Conservation (phyloP, 2,797 vertebrate genomes). For the Megalops cyprinoides region DNA sequence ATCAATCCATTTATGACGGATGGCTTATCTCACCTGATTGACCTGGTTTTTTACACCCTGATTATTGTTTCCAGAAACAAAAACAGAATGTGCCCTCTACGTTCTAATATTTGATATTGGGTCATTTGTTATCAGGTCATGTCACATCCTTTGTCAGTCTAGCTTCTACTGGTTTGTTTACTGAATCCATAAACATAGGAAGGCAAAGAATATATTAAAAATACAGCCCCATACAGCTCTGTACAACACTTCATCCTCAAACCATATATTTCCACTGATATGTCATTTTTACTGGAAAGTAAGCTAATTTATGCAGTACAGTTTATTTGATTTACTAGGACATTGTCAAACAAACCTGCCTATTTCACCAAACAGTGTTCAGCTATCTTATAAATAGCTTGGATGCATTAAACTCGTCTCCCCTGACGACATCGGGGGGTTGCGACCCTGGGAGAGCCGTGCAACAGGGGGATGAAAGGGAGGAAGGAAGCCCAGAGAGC, state of each 20-base stretch:
- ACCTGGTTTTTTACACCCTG: background rate
- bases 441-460: background rate
- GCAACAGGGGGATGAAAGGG: background rate
- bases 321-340: background rate
- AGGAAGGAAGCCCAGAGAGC: background rate
- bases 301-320: background rate
- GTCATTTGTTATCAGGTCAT: background rate
- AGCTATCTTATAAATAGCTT: background rate
- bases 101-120: background rate
- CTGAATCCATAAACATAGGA: background rate
- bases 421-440: background rate
- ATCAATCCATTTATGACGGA: conserved; percentile 1
- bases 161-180: background rate
- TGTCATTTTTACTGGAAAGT: background rate
- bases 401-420: background rate
- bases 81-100: background rate
- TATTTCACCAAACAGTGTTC: background rate
- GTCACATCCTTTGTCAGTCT: background rate
- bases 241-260: background rate
- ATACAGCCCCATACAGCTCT: too few relatives aligned
- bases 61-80: conserved; percentile 2
- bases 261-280: background rate
- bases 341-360: background rate
- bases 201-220: background rate
- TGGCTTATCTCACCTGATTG: background rate